A percentile compares a stretch with the other conserved stretches of the same genome.
Evolutionary conservation across 1,140 invertebrate species (phyloP).

Genomic region (Drosophila tsacasi): DNA sequence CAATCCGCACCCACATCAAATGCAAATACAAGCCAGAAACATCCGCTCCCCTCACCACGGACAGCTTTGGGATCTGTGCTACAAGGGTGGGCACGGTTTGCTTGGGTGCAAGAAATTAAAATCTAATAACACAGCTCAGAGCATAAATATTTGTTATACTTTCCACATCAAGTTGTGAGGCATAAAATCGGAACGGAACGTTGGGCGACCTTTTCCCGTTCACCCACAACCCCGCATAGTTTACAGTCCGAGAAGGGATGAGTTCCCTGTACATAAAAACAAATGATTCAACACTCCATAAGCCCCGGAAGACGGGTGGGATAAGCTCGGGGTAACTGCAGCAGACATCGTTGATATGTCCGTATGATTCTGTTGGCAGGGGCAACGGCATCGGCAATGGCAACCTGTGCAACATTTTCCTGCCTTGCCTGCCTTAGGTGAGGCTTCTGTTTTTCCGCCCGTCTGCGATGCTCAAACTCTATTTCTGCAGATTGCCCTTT

Average conservation of each 20-base stretch:
- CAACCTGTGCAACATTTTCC: slow-evolving; percentile 77
- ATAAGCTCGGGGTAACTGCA: slow-evolving; percentile 55
- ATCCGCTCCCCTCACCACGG: slow-evolving; percentile 55
- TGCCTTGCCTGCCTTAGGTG: slow-evolving; percentile 31
- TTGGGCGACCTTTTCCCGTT: slow-evolving; percentile 23
- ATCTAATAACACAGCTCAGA: slow-evolving; percentile 83
- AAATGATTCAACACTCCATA: slow-evolving; percentile 76
- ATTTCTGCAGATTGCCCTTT: slow-evolving; percentile 67
- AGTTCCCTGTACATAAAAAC: slow-evolving; percentile 60
- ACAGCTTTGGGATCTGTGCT: neutral
- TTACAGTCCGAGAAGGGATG: slow-evolving; percentile 35
- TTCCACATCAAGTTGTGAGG: slow-evolving; percentile 58
- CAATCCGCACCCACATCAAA: slow-evolving; percentile 56
- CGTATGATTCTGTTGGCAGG: slow-evolving; percentile 35
- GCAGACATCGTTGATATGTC: slow-evolving; percentile 64
- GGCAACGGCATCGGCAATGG: slow-evolving; percentile 14
- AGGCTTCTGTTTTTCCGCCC: slow-evolving; percentile 62
- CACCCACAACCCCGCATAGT: slow-evolving; percentile 60
- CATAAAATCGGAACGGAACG: slow-evolving; percentile 9
- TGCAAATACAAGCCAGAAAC: slow-evolving; percentile 75
- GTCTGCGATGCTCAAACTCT: slow-evolving; percentile 48
- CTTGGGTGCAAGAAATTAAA: slow-evolving; percentile 83
- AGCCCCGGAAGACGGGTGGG: slow-evolving; percentile 24
- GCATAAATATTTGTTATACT: slow-evolving; percentile 84
- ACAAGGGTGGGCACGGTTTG: slow-evolving; percentile 39